phyloP scores from a whole-genome alignment of 2,888 invertebrate species.

The Drosophila greeni region DNA sequence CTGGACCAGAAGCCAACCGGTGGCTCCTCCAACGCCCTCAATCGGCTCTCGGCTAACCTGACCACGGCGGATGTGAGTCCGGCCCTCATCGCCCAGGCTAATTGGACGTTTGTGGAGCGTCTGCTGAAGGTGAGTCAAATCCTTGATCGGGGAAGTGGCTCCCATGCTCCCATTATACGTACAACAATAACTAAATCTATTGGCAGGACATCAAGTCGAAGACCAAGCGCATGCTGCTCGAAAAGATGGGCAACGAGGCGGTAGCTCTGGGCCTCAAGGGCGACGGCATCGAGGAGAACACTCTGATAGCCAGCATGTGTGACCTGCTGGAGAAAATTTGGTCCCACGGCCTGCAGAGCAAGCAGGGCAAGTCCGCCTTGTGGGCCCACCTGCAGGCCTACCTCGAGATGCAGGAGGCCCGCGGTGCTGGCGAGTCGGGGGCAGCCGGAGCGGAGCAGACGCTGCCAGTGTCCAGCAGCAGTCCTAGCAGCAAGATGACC shows the following conservation, averaged over 20 bases:
- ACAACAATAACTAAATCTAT: neutral
- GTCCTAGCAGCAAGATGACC: constrained; percentile 60
- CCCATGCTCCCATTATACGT: neutral
- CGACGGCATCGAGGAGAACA: constrained; percentile 96
- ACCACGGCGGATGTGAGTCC: constrained; percentile 82
- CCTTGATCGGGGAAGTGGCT: no score
- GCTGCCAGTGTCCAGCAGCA: constrained; percentile 48
- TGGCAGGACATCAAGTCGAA: constrained; percentile 91
- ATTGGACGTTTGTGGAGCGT: constrained; percentile 98
- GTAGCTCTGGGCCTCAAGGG: constrained; percentile 94
- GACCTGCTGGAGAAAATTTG: constrained; percentile 97
- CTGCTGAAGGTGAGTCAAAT: constrained; percentile 87
- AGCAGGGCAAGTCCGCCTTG: constrained; percentile 97
- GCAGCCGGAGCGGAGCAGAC: constrained; percentile 69
- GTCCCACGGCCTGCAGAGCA: constrained; percentile 97
- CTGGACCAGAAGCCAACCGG: constrained; percentile 78
- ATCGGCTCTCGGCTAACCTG: constrained; percentile 77
- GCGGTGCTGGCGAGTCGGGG: constrained; percentile 49
- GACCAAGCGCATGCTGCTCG: constrained; percentile 99
- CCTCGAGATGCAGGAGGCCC: constrained; percentile 88
- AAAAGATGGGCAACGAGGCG: constrained; percentile 98
- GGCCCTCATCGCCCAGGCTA: constrained; percentile 95
- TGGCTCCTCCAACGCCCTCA: constrained; percentile 61
- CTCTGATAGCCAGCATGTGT: constrained; percentile 97
- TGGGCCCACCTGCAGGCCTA: constrained; percentile 97